These are phyloP conservation scores for Columba guinea DNA, from an alignment of 2,797 vertebrate genomes.

Conservation along the genomic window DNA sequence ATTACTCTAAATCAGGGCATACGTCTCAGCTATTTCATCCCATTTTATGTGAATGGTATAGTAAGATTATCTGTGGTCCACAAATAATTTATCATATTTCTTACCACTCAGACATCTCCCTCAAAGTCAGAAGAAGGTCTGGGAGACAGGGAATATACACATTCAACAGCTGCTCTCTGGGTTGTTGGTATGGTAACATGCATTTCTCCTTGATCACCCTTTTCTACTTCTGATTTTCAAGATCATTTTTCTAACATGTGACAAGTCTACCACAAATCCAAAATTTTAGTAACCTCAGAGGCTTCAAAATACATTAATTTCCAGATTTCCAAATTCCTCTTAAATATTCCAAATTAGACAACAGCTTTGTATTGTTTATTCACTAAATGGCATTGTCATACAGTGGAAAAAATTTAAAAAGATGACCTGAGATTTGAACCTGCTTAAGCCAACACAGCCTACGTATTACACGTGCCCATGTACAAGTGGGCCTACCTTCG, in stretches of 20 bases:
- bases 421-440: background rate
- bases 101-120: background rate
- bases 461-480: background rate
- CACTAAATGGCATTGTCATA: background rate
- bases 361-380: background rate
- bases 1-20: background rate
- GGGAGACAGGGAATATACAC: background rate
- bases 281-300: slow-evolving; percentile 1
- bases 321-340: background rate
- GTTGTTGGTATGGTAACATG: slow-evolving; percentile 21
- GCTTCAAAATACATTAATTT: slow-evolving; percentile 10
- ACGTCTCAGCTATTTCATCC: background rate
- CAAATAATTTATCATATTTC: slow-evolving; percentile 8
- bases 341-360: slow-evolving; percentile 1
- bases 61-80: slow-evolving; percentile 4
- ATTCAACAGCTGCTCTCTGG: background rate
- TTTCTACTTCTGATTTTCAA: slow-evolving; percentile 13
- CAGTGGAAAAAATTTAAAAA: background rate
- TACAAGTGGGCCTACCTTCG: background rate
- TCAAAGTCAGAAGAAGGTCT: slow-evolving; percentile 19
- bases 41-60: background rate
- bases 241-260: background rate
- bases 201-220: slow-evolving; percentile 8
- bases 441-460: background rate
- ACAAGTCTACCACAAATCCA: background rate